phyloP scores from a whole-genome alignment of 2,797 vertebrate species.

The Alexandromys oeconomus region DNA sequence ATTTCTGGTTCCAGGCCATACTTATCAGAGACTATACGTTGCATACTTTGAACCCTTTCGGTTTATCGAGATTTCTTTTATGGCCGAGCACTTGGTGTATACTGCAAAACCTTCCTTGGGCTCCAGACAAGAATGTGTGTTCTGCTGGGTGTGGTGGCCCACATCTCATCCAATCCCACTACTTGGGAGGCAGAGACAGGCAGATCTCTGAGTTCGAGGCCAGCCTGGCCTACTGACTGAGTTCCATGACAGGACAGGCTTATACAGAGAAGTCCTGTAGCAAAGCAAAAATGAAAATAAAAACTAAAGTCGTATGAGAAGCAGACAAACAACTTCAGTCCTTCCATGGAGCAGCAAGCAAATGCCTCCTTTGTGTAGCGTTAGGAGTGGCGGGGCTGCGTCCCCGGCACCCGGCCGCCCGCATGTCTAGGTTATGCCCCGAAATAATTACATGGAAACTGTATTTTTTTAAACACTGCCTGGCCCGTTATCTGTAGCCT shows the following conservation, averaged over 20 bases:
- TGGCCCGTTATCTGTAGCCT: too few species aligned
- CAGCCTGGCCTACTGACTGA: neutral
- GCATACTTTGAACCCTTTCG: neutral
- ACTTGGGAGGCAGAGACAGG: neutral
- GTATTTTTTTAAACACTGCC: too few species aligned
- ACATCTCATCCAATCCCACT: neutral
- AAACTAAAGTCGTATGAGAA: neutral
- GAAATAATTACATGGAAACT: too few species aligned
- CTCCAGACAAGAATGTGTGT: neutral
- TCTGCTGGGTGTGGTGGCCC: neutral
- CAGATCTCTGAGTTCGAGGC: neutral
- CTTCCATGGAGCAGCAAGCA: neutral
- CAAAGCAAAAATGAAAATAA: neutral
- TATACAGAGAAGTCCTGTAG: neutral
- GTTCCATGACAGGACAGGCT: neutral
- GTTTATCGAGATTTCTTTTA: slow-evolving; percentile 17
- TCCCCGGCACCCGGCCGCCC: too few species aligned
- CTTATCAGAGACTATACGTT: neutral
- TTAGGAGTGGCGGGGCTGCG: too few species aligned
- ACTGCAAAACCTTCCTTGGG: neutral
- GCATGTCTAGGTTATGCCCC: too few species aligned
- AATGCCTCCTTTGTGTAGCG: neutral
- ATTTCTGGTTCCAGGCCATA: neutral
- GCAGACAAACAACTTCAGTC: neutral
- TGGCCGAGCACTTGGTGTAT: neutral